Conservation (phyloP, 2,797 vertebrate species). For the Cottoperca gobio region DNA sequence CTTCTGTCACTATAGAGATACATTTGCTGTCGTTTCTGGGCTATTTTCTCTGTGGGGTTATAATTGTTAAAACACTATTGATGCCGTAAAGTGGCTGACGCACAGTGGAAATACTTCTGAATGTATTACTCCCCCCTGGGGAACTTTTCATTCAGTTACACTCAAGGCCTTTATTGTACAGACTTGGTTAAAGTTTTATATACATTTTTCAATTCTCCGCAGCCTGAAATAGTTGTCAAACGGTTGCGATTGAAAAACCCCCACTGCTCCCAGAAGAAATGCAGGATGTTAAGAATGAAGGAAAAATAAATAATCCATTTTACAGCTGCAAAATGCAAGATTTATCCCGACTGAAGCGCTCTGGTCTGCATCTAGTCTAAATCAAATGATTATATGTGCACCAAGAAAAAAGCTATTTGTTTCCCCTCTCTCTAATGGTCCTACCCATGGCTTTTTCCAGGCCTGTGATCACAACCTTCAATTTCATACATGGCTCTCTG, state of each 20-base stretch:
- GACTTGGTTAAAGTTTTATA: constrained; percentile 9
- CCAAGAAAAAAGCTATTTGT: constrained; percentile 70
- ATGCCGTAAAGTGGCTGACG: constrained; percentile 37
- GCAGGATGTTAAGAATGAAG: constrained; percentile 28
- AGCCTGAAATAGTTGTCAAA: constrained; percentile 36
- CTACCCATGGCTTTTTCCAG: constrained; percentile 63
- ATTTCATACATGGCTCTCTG: constrained; percentile 73
- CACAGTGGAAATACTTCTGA: constrained; percentile 31
- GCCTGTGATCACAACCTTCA: constrained; percentile 76
- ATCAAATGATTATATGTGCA: constrained; percentile 71
- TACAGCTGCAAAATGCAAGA: constrained; percentile 44
- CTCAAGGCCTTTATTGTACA: constrained; percentile 8
- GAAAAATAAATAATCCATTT: constrained; percentile 57
- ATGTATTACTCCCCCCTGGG: constrained; percentile 40
- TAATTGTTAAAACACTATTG: constrained; percentile 54
- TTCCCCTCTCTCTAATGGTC: constrained; percentile 60
- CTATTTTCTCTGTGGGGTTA: constrained; percentile 58
- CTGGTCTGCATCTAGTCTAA: constrained; percentile 43
- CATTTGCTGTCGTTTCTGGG: constrained; percentile 48
- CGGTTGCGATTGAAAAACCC: constrained; percentile 40
- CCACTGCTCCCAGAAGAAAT: constrained; percentile 26
- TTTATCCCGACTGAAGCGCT: constrained; percentile 44
- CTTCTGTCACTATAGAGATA: constrained; percentile 18
- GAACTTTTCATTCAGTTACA: constrained; percentile 32
- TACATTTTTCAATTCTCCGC: constrained; percentile 38